Evolutionary conservation across 2,888 invertebrate species (phyloP).

Genomic region (Meloe dianella): DNA sequence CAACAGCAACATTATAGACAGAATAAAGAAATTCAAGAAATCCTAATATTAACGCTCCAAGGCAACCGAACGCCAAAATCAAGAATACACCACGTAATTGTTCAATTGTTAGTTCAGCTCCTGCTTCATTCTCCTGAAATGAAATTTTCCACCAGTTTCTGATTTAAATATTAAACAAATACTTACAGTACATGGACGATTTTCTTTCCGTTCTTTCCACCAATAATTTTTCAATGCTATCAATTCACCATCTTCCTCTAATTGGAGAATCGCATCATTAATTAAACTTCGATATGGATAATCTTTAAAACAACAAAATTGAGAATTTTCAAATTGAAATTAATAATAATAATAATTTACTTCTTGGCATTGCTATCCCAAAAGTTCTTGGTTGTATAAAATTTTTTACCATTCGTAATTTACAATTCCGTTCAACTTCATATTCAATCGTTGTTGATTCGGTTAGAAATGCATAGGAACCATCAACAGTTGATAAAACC

Average conservation of each 20-base stretch:
- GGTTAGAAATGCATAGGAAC: slow-evolving; percentile 91
- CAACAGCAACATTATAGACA: slow-evolving; percentile 73
- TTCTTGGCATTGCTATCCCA: slow-evolving; percentile 82
- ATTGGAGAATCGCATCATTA: slow-evolving; percentile 13
- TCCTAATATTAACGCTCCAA: slow-evolving; percentile 73
- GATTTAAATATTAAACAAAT: background rate
- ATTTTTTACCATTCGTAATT: slow-evolving; percentile 78
- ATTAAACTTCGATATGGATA: slow-evolving; percentile 11
- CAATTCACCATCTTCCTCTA: slow-evolving; percentile 10
- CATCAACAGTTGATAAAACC: slow-evolving; percentile 74
- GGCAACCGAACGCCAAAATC: slow-evolving; percentile 74
- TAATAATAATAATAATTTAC: background rate
- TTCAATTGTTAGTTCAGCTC: slow-evolving; percentile 68
- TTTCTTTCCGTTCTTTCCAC: slow-evolving; percentile 13
- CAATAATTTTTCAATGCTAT: slow-evolving; percentile 9
- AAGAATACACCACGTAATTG: slow-evolving; percentile 91
- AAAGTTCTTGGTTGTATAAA: slow-evolving; percentile 88
- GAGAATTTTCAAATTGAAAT: too few species aligned
- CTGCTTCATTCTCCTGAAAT: slow-evolving; percentile 14
- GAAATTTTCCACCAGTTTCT: background rate
- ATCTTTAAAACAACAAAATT: slow-evolving; percentile 14
- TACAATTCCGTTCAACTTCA: slow-evolving; percentile 81
- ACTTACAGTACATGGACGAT: background rate
- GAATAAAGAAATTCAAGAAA: slow-evolving; percentile 83
- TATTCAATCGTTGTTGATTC: slow-evolving; percentile 95